phyloP scores from a whole-genome alignment of 2,113 vertebrate genomes.

The Rhinoderma darwinii region DNA sequence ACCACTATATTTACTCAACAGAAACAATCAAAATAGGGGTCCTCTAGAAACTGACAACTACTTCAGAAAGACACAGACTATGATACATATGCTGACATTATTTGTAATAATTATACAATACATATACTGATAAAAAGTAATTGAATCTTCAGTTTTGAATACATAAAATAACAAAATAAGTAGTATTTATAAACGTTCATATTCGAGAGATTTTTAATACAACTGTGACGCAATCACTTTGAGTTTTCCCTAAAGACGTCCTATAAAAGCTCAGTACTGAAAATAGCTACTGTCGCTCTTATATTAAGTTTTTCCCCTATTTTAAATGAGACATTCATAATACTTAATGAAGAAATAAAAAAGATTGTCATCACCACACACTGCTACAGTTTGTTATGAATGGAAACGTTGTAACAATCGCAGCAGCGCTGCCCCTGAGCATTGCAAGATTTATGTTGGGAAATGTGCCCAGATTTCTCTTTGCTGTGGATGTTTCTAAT shows the following conservation, averaged over 20 bases:
- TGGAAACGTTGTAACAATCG: slow-evolving; percentile 49
- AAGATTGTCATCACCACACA: slow-evolving; percentile 42
- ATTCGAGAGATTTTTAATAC: neutral
- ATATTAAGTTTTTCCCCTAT: slow-evolving; percentile 19
- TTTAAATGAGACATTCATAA: slow-evolving; percentile 54
- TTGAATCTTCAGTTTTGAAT: neutral
- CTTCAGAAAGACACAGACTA: no score
- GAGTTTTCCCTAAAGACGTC: neutral
- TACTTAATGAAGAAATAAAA: slow-evolving; percentile 46
- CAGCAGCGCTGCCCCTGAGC: slow-evolving; percentile 43
- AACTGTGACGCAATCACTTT: neutral
- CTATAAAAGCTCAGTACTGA: neutral
- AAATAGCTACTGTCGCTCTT: slow-evolving; percentile 37
- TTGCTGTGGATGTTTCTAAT: slow-evolving; percentile 52
- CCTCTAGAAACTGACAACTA: neutral
- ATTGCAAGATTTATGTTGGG: slow-evolving; percentile 43
- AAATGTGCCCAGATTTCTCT: slow-evolving; percentile 50
- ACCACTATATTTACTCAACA: no score
- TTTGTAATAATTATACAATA: neutral
- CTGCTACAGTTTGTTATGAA: slow-evolving; percentile 50
- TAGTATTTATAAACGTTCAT: neutral
- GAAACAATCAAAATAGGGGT: neutral
- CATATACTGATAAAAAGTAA: neutral
- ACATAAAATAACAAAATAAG: neutral
- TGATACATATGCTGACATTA: neutral